Evolutionary conservation across 1,140 invertebrate genomes (phyloP), one percentile per base, ranked within the genome.

Genomic region (Anastatus disparis): DNA sequence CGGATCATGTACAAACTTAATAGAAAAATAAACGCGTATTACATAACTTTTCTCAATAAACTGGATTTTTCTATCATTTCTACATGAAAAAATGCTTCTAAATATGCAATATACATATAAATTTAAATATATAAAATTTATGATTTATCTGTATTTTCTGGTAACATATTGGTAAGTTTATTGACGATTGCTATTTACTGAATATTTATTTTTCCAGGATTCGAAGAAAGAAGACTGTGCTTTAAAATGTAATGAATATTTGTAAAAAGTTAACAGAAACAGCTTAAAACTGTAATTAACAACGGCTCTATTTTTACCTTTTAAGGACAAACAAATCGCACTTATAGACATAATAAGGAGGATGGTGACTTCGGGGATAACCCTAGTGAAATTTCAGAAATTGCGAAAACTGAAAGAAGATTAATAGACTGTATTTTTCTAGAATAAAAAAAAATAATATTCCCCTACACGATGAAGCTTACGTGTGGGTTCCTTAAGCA

Each of bases 341-440:
- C 13, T 3, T 10, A 9, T 6, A 26, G 42, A 3, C 17, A 27
- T 26, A 35, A 24, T 1, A 6, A 40, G 27, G 20, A 24, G 3
- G 31, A 53, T 50, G 27, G 40, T 17, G 44, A 59, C 13, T 44
- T 59, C n/a, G 38, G 22, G n/a, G n/a, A 27, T 44, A 24, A 31
- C 6, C 12, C 17, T 29, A 22, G 9, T 9, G 12, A 27, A n/a
- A 12, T 40, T 64, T 50, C 26, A 61, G 38, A 38, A 70, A n/a
- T n/a, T 24, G 26, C 15, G 46, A 27, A 48, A 66, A 50, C 52
- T 27, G 38, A n/a, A 27, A 61, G 20, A 46, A 72, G 61, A 58
- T 69, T 73, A 69, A 77, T 77, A 82, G 75, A 81, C 74, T 78
- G 79, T 82, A 82, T 82, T 82, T 82, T 82, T 82, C 65, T 82